Evolutionary conservation across 1,140 invertebrate genomes (phyloP), one percentile per base, ranked within the genome.

Genomic region (Drosophila athabasca): DNA sequence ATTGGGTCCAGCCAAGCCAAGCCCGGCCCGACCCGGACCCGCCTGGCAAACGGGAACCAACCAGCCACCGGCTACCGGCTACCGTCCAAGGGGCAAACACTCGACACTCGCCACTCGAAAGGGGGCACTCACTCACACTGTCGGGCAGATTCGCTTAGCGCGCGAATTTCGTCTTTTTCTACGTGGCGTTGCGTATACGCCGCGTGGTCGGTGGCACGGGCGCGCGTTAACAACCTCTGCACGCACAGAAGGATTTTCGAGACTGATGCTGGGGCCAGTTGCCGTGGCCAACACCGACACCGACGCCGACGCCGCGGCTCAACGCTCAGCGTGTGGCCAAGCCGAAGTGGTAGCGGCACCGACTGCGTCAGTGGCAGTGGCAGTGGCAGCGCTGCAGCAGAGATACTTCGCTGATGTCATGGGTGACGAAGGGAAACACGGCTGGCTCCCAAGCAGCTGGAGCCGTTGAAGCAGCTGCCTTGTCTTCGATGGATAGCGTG

Each of bases 191-290:
- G 62, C 79, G 79, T 88, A 88, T 76, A 88, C 83, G 83, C 79
- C 79, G 76, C 74, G 76, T 71, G 4, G 11, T 39, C 35, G 35
- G 55, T 64, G 68, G 65, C 73, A 73, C 76, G 67, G 71, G 68
- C 67, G 77, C 83, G 83, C 83, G 83, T 71, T 83, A 72, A 79
- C 80, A 79, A 79, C 83, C 83, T 87, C 83, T 88, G 83, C 76
- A 83, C 83, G 83, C 84, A 88, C 83, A 88, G 84, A 81, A 88
- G 83, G 79, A 67, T 73, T 73, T 83, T 88, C 76, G 72, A 83
- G 83, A 88, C 83, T 88, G 84, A 88, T 73, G 83, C 72, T 79
- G 76, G 35, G 9, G 51, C 44, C 35, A 39, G 11, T 39, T 66
- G 74, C 75, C 73, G 75, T 29, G 29, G 35, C 55, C 57, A 54